Evolutionary conservation across 2,113 vertebrate species (phyloP).

Genomic region (Gopherus flavomarginatus): DNA sequence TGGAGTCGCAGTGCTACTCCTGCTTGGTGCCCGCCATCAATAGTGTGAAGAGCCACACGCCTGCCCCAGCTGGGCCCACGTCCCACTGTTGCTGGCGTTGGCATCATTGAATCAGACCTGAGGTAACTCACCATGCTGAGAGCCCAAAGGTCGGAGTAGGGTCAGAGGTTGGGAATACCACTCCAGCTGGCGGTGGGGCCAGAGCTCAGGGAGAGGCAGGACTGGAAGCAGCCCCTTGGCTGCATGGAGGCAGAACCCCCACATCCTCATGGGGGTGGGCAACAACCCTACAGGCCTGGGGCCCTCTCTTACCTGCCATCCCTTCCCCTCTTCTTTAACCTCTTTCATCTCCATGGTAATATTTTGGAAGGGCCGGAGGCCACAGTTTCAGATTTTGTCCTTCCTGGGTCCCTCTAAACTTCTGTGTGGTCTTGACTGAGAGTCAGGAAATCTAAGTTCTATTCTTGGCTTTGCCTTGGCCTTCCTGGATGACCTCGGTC

Average conservation of each 20-base stretch:
- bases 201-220: not conserved
- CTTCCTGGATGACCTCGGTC: not conserved
- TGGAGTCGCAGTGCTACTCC: not conserved
- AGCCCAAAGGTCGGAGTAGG: not conserved
- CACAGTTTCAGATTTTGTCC: not conserved
- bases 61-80: not conserved
- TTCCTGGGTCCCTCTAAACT: not conserved
- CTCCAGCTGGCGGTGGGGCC: too few species aligned
- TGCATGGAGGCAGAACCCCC: not conserved
- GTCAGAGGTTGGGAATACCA: not conserved
- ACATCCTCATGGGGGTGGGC: not conserved
- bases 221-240: not conserved
- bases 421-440: not conserved
- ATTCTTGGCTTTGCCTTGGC: not conserved
- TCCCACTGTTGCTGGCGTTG: not conserved
- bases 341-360: not conserved
- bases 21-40: not conserved
- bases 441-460: not conserved
- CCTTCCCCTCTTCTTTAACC: not conserved
- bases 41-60: not conserved
- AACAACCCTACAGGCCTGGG: not conserved
- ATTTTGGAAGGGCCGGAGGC: not conserved
- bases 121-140: not conserved
- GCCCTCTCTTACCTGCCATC: not conserved
- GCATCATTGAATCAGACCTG: not conserved